phyloP scores from a whole-genome alignment of 1,140 invertebrate genomes.

The Ceratosolen solmsi region DNA sequence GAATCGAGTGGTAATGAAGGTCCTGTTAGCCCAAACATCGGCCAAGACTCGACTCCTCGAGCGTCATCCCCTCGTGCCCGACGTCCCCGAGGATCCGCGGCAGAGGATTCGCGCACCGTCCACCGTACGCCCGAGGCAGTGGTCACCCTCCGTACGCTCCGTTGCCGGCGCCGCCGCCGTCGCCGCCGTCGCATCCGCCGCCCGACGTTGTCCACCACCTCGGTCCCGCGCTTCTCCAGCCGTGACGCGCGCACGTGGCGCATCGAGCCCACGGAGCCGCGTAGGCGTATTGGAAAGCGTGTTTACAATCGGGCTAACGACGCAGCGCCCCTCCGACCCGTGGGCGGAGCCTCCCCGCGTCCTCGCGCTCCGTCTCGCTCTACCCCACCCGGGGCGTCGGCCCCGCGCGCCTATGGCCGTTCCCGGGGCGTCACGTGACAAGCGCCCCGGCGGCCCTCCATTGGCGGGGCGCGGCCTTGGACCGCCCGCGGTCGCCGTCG shows the following conservation, averaged over 20 bases:
- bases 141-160: too few species aligned
- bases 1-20: too few species aligned
- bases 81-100: too few species aligned
- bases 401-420: background rate
- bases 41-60: too few species aligned
- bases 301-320: slow-evolving; percentile 59
- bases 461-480: slow-evolving; percentile 46
- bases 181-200: too few species aligned
- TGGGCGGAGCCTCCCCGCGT: slow-evolving; percentile 36
- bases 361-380: background rate
- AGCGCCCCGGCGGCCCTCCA: slow-evolving; percentile 5
- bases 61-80: too few species aligned
- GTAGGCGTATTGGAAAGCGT: slow-evolving; percentile 55
- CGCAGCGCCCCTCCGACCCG: background rate
- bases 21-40: too few species aligned
- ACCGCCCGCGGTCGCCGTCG: slow-evolving; percentile 46
- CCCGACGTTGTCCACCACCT: too few species aligned
- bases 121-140: too few species aligned
- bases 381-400: background rate
- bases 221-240: too few species aligned
- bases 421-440: slow-evolving; percentile 45
- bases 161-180: too few species aligned
- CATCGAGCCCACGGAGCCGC: background rate
- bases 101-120: too few species aligned
- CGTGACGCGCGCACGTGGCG: slow-evolving; percentile 14